Conservation (phyloP, 30 jellyfish, hydroid and myxozoan species). For the Kudoa iwatai region DNA sequence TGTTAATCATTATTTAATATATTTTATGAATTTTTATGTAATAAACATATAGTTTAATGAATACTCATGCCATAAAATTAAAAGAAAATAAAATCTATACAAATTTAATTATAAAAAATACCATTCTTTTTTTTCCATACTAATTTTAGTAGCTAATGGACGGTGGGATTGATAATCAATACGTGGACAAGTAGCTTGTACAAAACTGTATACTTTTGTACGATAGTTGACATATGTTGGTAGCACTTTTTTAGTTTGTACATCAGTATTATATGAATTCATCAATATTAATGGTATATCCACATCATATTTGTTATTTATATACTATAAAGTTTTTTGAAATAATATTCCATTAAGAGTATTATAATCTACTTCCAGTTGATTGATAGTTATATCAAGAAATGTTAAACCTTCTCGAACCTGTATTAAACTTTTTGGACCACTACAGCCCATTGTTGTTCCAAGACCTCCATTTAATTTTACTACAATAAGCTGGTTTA, state of each 20-base stretch:
- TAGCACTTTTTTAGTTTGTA: constrained; percentile 15
- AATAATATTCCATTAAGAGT: no score
- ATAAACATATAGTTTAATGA: no score
- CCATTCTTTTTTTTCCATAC: constrained; percentile 10
- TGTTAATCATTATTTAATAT: no score
- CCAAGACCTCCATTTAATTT: constrained; percentile 90
- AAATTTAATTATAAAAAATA: no score
- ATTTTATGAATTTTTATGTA: no score
- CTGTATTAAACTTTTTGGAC: constrained; percentile 61
- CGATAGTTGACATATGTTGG: constrained; percentile 17
- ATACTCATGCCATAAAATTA: no score
- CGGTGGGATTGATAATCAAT: constrained; percentile 24
- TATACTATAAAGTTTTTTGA: no score
- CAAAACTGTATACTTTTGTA: constrained; percentile 11
- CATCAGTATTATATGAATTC: constrained; percentile 59
- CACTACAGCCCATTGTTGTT: constrained; percentile 73
- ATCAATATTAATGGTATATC: constrained; percentile 37
- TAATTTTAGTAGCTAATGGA: constrained; percentile 11
- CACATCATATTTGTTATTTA: constrained; percentile 26
- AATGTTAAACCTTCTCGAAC: constrained; percentile 38
- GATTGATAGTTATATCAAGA: constrained; percentile 26
- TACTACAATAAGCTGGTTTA: constrained; percentile 34
- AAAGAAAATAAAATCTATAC: no score
- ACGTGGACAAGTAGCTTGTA: constrained; percentile 70
- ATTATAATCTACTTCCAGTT: not conserved